phyloP scores from a whole-genome alignment of 2,888 invertebrate genomes.

The Paralinhomoeus sp. region DNA sequence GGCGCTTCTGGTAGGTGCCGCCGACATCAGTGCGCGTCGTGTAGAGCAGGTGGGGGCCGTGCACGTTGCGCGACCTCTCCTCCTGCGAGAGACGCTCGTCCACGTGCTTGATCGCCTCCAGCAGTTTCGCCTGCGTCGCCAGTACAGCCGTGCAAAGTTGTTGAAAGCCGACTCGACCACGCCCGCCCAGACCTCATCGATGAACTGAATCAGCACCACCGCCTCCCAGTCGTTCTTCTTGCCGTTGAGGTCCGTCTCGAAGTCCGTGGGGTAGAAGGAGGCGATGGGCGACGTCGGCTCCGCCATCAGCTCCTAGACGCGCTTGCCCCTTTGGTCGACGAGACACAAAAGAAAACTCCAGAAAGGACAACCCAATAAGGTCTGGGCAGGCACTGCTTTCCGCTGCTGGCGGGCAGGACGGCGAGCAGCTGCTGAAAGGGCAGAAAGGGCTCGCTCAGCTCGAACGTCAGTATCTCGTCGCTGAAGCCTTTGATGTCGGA shows the following conservation, averaged over 20 bases:
- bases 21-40: constrained; percentile 39
- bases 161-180: no score
- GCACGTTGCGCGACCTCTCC: constrained; percentile 50
- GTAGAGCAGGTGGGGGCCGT: constrained; percentile 65
- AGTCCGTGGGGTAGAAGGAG: constrained; percentile 68
- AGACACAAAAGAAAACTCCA: no score
- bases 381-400: constrained; percentile 46
- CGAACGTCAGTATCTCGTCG: constrained; percentile 51
- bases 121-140: constrained; percentile 37
- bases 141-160: no score
- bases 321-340: no score
- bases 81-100: constrained; percentile 40
- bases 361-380: constrained; percentile 43
- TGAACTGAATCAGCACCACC: no score
- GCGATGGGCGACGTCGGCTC: constrained; percentile 54
- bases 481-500: constrained; percentile 65
- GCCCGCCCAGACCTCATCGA: no score
- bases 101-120: constrained; percentile 35
- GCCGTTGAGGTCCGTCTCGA: no score
- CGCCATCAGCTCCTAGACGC: constrained; percentile 42
- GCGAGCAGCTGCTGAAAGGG: no score
- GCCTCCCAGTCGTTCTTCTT: no score
- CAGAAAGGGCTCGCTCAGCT: constrained; percentile 62
- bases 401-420: constrained; percentile 67
- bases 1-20: constrained; percentile 25